phyloP scores from a whole-genome alignment of 2,888 invertebrate genomes.

The Rambutsinella grinnellia region DNA sequence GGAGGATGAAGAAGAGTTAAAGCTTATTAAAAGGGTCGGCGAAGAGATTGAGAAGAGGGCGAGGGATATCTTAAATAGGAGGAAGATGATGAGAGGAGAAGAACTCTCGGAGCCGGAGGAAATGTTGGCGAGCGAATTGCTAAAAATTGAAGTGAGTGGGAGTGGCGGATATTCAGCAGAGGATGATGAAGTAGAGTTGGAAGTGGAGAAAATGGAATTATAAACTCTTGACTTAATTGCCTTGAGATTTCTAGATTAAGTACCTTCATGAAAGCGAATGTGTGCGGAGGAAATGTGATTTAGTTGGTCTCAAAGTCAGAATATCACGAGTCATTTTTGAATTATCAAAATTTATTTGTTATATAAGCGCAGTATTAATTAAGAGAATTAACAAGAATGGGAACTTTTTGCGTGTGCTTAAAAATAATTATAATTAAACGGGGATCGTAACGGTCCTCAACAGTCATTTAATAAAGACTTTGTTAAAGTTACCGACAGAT shows the following conservation, averaged over 20 bases:
- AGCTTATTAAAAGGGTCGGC: constrained; percentile 51
- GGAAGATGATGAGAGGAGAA: constrained; percentile 37
- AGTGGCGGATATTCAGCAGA: constrained; percentile 28
- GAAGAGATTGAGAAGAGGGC: constrained; percentile 53
- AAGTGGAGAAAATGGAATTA: constrained; percentile 27
- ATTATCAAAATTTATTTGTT: too few species aligned
- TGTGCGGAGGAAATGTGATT: too few species aligned
- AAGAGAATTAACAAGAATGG: too few species aligned
- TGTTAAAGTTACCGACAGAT: constrained; percentile 52
- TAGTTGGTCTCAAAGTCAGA: too few species aligned
- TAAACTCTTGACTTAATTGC: background rate
- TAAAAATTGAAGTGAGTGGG: constrained; percentile 46
- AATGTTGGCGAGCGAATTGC: constrained; percentile 45
- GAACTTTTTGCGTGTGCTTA: too few species aligned
- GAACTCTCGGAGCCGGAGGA: constrained; percentile 40
- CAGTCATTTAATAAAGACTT: too few species aligned
- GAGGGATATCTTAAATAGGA: constrained; percentile 41
- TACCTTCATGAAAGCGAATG: too few species aligned
- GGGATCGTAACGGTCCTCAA: too few species aligned
- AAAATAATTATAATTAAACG: too few species aligned
- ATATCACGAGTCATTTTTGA: too few species aligned
- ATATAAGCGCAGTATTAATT: too few species aligned
- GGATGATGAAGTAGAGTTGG: constrained; percentile 2
- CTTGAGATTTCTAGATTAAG: background rate
- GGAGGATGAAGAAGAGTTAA: constrained; percentile 55